A percentile compares a stretch with the other conserved stretches of the same genome.
Evolutionary conservation across 2,113 vertebrate species (phyloP).

Genomic region (Burhinus oedicnemus): DNA sequence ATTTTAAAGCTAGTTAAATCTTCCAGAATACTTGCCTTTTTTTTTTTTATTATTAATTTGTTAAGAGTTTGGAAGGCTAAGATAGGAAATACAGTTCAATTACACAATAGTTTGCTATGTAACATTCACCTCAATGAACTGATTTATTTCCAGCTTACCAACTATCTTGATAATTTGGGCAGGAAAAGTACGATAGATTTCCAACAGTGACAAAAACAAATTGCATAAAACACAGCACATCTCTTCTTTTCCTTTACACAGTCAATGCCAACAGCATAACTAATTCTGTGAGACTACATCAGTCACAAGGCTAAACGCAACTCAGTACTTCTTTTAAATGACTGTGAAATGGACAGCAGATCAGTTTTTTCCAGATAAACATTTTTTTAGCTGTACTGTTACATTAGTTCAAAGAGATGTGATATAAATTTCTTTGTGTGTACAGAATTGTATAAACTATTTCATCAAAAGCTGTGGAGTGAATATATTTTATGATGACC

Average conservation of each 20-base stretch:
- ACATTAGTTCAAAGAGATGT: neutral
- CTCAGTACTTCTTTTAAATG: neutral
- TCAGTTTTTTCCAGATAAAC: neutral
- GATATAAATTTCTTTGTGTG: neutral
- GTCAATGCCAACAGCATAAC: neutral
- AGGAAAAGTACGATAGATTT: conserved; percentile 15
- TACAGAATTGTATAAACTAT: neutral
- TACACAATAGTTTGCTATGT: neutral
- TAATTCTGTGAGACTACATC: neutral
- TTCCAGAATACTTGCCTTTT: neutral
- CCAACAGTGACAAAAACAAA: conserved; percentile 21
- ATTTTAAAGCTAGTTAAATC: conserved; percentile 52
- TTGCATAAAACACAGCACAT: neutral
- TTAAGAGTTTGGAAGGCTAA: conserved; percentile 7
- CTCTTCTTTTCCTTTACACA: neutral
- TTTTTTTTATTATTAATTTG: neutral
- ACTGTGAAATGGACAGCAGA: neutral
- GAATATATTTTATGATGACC: neutral
- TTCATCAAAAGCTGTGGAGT: neutral
- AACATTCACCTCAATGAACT: neutral
- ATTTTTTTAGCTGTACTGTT: neutral
- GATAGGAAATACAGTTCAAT: neutral
- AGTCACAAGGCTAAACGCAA: neutral
- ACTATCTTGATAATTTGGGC: neutral
- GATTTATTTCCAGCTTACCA: conserved; percentile 28